Base-by-base conservation (phyloP, 2,888 invertebrate species). In the Carpatolechia fugitivella region DNA sequence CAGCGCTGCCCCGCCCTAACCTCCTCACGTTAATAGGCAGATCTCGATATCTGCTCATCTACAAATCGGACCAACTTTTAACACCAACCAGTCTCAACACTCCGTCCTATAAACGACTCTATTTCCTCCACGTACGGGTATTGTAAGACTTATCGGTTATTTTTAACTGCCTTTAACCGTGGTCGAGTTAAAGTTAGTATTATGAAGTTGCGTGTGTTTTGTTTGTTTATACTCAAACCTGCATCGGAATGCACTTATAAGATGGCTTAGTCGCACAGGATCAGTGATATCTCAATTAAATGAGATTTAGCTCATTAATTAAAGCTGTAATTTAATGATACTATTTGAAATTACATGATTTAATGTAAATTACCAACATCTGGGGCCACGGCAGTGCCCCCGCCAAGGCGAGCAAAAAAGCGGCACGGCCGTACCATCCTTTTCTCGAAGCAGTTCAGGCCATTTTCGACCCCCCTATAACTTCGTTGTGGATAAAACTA, bases 21-120 rank as follows among this genome's bases (percentile, higher is more conserved):
- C 73, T 76, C 80, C 78, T 79, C 80, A 70, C 76, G 75, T 80
- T 86, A 85, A 85, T 87, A 83, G 80, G 78, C 71, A 78, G 80
- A 85, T 82, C 75, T 74, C 76, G 76, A 82, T 84, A 85, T 82
- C 76, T 76, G 72, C 72, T 78, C 69, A 76, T 80, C 76, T 72
- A 76, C 65, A 79, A 79, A 76, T 72, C 72, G 64, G 60, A 56
- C 76, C 65, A 71, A 69, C 56, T 62, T 60, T 20, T 52, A 31
- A 10, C 11, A 52, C 31, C 52, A 44, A 54, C 54, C 66, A 67
- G 18, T 18, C 55, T 30, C 30, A n/a, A 3, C 47, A 29, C 13
- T 4, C 1, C 38, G 52, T 6, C 33, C 33, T 11, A 74, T 56
- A 66, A 62, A 60, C 0, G 51, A 58, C 69, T 56, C 50, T 74